These are phyloP conservation scores for Scatophagus argus DNA, from an alignment of 2,113 vertebrate genomes.

Conservation along the genomic window DNA sequence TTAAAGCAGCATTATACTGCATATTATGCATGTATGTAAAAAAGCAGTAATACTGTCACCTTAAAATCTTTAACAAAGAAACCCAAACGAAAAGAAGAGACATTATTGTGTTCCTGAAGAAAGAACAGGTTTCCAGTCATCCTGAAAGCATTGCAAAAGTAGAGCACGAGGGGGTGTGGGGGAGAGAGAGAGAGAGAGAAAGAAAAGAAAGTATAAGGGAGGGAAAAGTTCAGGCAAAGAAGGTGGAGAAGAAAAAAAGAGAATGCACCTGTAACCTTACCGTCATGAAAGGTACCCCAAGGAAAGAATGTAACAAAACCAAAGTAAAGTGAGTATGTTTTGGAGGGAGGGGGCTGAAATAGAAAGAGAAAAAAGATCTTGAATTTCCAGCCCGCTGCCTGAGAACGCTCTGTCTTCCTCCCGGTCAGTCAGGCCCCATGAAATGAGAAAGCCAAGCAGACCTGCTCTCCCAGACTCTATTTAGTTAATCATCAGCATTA, in stretches of 20 bases:
- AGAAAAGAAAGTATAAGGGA: conserved; percentile 59
- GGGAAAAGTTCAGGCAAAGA: conserved; percentile 66
- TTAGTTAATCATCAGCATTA: conserved; percentile 95
- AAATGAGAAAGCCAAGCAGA: conserved; percentile 89
- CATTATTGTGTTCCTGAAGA: conserved; percentile 31
- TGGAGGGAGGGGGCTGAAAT: conserved; percentile 65
- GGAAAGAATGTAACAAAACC: conserved; percentile 82
- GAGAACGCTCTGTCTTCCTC: conserved; percentile 81
- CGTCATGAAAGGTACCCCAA: conserved; percentile 82
- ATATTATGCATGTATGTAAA: too few relatives aligned
- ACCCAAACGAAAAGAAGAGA: conserved; percentile 16
- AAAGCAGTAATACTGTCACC: too few relatives aligned
- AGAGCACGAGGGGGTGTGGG: conserved; percentile 30
- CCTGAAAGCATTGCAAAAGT: conserved; percentile 52
- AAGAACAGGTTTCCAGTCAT: conserved; percentile 48
- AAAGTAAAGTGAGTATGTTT: conserved; percentile 74
- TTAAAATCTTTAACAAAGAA: conserved; percentile 7
- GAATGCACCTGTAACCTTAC: conserved; percentile 87
- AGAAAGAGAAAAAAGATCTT: conserved; percentile 76
- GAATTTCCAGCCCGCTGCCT: conserved; percentile 83
- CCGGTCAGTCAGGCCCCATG: conserved; percentile 85
- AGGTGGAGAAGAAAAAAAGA: conserved; percentile 70
- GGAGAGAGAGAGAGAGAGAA: conserved; percentile 41
- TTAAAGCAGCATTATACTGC: background rate
- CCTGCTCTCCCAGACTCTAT: conserved; percentile 89